These are phyloP conservation scores for Gymnosoma rotundatum DNA, from an alignment of 2,888 invertebrate genomes.

Conservation along the genomic window DNA sequence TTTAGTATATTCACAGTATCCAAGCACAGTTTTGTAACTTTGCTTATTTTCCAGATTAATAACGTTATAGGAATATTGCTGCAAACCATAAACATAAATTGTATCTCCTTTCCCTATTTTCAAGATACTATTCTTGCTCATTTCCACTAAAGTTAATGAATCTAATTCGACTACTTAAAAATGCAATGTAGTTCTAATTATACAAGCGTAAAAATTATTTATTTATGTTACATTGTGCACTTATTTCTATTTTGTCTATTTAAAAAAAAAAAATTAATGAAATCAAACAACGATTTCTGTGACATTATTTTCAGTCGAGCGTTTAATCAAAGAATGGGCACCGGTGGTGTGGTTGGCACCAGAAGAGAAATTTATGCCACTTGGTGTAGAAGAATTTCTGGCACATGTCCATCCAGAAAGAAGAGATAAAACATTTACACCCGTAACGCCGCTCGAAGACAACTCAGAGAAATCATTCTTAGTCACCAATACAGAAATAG, in stretches of 20 bases:
- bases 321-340: constrained; percentile 85
- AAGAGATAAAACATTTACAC: constrained; percentile 75
- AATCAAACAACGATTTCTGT: neutral
- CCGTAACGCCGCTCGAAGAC: constrained; percentile 77
- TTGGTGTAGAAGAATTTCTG: constrained; percentile 85
- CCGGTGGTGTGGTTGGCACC: constrained; percentile 87
- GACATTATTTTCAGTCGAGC: constrained; percentile 77
- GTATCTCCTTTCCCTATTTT: no score
- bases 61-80: no score
- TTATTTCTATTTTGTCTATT: neutral
- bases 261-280: neutral
- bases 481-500: constrained; percentile 83
- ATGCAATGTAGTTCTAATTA: no score
- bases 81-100: no score
- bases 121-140: no score
- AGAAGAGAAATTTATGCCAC: constrained; percentile 86
- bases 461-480: constrained; percentile 83
- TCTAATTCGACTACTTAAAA: no score
- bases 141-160: no score
- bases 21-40: no score
- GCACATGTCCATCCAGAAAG: constrained; percentile 83
- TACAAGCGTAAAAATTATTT: no score
- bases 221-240: no score
- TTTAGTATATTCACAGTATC: no score
- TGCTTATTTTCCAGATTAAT: no score